These are phyloP conservation scores for Drosophila prostipennis DNA, from an alignment of 2,888 invertebrate genomes.

Conservation along the genomic window DNA sequence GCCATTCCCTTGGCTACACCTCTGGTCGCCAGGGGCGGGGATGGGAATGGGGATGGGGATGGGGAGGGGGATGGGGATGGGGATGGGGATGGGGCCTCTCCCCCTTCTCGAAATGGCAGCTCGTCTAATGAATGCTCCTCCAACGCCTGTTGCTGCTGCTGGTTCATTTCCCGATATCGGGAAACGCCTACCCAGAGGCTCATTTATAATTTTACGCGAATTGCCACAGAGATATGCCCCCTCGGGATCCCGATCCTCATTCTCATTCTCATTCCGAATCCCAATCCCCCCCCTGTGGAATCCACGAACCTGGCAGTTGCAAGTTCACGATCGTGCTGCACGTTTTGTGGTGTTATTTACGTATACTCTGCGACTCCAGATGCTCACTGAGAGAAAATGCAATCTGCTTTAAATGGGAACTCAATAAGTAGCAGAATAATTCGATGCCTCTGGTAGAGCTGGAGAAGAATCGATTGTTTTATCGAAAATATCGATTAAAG, in stretches of 20 bases:
- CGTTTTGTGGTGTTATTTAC: conserved; percentile 72
- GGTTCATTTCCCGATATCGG: conserved; percentile 68
- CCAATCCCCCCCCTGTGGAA: no score
- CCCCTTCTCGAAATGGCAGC: conserved; percentile 9
- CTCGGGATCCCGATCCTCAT: conserved; percentile 1
- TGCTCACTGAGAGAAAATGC: background rate
- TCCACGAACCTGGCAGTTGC: conserved; percentile 30
- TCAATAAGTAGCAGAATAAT: no score
- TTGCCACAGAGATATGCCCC: conserved; percentile 45
- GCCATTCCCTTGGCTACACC: conserved; percentile 20
- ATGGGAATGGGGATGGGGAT: no score
- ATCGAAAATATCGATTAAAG: no score
- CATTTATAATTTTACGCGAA: conserved; percentile 72
- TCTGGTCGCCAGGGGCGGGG: background rate
- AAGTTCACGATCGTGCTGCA: conserved; percentile 73
- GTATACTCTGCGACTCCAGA: conserved; percentile 34
- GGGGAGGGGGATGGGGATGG: no score
- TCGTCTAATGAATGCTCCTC: conserved; percentile 71
- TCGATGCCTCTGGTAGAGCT: no score
- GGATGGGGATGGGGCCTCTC: background rate
- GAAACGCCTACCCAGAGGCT: conserved; percentile 67
- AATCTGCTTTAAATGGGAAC: no score
- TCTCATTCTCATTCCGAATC: background rate
- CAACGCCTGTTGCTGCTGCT: conserved; percentile 47
- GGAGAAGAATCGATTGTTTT: no score